These are phyloP conservation scores for Montipora capricornis DNA, from an alignment of 64 coral and sea anemone genomes.

Conservation along the genomic window DNA sequence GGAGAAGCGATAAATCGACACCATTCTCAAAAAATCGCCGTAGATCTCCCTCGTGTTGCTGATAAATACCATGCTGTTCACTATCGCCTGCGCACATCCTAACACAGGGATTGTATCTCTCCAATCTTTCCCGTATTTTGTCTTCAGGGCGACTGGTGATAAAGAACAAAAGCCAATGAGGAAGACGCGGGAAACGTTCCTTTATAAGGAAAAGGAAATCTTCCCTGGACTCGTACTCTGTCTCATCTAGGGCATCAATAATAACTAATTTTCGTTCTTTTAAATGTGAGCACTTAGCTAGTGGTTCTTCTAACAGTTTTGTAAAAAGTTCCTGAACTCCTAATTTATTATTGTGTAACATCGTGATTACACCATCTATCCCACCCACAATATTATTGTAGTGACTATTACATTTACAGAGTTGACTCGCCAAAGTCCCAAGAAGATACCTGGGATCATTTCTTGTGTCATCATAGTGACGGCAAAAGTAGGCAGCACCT, in stretches of 20 bases:
- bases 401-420: background rate
- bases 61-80: background rate
- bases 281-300: background rate
- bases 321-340: constrained; percentile 21
- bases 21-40: background rate
- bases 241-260: constrained; percentile 49
- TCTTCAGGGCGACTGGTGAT: constrained; percentile 55
- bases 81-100: constrained; percentile 22
- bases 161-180: constrained; percentile 26
- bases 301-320: constrained; percentile 35
- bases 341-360: background rate
- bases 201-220: constrained; percentile 13
- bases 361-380: background rate
- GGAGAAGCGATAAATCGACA: background rate
- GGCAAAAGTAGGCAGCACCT: constrained; percentile 20
- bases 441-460: constrained; percentile 49
- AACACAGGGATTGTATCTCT: constrained; percentile 29
- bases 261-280: constrained; percentile 11
- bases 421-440: constrained; percentile 29
- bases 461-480: constrained; percentile 41
- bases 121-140: background rate
- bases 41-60: constrained; percentile 18
- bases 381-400: constrained; percentile 42
- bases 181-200: background rate
- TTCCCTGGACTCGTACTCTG: constrained; percentile 30